Evolutionary conservation across 2,888 invertebrate species (phyloP), one percentile per base, ranked within the genome.

Genomic region (Pristionchus fissidentatus): DNA sequence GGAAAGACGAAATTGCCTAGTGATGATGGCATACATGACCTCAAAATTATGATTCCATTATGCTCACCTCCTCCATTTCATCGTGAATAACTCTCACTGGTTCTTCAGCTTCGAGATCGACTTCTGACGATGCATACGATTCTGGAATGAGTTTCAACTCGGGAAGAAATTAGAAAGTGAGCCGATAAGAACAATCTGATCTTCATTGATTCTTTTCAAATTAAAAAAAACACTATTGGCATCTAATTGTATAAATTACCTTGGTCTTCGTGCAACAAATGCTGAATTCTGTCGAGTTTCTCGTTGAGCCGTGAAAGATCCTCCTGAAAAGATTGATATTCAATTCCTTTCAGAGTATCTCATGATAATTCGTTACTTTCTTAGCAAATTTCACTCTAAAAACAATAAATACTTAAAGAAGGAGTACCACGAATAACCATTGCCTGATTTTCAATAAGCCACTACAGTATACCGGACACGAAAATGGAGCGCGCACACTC

Each of bases 221-320:
- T 26, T 57, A n/a, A 2, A 10, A 26, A 19, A 57, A 4, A n/a
- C 3, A 4, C n/a, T 57, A 26, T 29, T 2, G n/a, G n/a, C 26
- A 57, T 7, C 22, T 22, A 26, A 57, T n/a, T 57, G 29, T 57
- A 4, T 62, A 62, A 35, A 15, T 62, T 73, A 79, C 79, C 79
- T 41, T 52, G 38, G 7, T 79, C 79, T 0, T 79, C 79, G 15
- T 57, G 35, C 7, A 79, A 57, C 13, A 79, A 26, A 13, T 79
- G 57, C 22, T 38, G 41, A 29, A 79, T 79, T 3, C 57, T 35
- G n/a, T 79, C 79, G 10, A 79, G 26, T 29, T 79, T 79, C 52
- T 79, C 41, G 26, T 79, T 79, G n/a, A 79, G 57, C 35, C 79
- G 55, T 4, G 41, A 26, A 13, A 79, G 41, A 79, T 79, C 79